Conservation (phyloP, 1,140 invertebrate genomes). For the Brachionus koreanus region DNA sequence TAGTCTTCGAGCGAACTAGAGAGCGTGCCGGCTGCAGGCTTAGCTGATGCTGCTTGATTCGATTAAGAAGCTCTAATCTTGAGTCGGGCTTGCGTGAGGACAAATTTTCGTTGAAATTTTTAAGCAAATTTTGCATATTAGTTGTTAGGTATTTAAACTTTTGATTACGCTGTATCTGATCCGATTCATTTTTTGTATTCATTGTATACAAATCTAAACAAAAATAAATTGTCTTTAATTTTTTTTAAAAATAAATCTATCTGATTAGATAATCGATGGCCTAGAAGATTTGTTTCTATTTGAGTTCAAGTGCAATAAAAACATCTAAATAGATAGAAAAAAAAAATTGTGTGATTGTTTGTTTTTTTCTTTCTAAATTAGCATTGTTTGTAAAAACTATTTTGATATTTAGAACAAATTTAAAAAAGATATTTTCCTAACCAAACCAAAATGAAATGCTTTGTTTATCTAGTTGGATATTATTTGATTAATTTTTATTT, state of each 20-base stretch:
- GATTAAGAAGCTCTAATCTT: not conserved
- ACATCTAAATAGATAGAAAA: not conserved
- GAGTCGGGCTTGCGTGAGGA: not conserved
- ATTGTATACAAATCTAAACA: not conserved
- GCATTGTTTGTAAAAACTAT: not conserved
- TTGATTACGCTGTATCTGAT: not conserved
- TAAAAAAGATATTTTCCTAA: not conserved
- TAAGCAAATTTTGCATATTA: conserved; percentile 34
- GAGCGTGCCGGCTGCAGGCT: not conserved
- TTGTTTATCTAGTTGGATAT: not conserved
- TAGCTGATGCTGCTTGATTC: not conserved
- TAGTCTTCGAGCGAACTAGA: not conserved
- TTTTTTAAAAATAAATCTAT: not conserved
- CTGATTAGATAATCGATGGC: not conserved
- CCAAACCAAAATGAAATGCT: not conserved
- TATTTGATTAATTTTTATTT: not conserved
- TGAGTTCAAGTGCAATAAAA: not conserved
- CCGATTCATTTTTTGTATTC: not conserved
- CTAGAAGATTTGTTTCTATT: not conserved
- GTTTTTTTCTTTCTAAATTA: not conserved
- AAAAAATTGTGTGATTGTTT: not conserved
- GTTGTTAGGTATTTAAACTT: conserved; percentile 38
- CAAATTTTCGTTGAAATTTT: conserved; percentile 24
- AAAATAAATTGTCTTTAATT: not conserved
- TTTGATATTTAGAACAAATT: conserved; percentile 5